Conservation (phyloP, 1,140 invertebrate genomes). For the Drusus annulatus region DNA sequence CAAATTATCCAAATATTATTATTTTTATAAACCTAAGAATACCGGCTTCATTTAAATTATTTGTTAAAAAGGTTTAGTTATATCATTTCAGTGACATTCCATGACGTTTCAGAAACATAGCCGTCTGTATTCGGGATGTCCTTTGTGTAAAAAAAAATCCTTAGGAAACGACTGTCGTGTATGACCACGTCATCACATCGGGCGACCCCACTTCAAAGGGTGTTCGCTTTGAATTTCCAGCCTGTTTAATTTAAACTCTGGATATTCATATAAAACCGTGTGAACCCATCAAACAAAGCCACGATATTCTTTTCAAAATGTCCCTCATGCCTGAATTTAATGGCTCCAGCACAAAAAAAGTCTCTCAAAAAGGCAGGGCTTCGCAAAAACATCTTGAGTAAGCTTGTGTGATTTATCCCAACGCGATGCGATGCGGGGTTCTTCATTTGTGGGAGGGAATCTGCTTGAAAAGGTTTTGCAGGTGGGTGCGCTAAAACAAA, state of each 20-base stretch:
- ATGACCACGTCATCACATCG: conserved; percentile 5
- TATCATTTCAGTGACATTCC: no score
- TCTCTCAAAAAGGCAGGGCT: neutral
- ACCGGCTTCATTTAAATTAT: no score
- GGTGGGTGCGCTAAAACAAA: conserved; percentile 2
- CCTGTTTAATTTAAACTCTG: conserved; percentile 18
- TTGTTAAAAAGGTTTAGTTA: no score
- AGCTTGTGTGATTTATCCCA: neutral
- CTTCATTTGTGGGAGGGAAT: neutral
- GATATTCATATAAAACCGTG: conserved; percentile 25
- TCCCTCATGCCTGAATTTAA: neutral
- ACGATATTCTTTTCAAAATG: neutral
- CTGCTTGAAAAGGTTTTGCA: neutral
- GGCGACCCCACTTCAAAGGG: conserved; percentile 20
- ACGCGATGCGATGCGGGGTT: neutral
- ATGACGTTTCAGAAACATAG: no score
- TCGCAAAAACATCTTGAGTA: neutral
- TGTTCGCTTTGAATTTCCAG: conserved; percentile 29
- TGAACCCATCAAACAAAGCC: conserved; percentile 14
- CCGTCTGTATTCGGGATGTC: neutral
- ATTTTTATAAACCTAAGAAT: no score
- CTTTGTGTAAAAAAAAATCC: neutral
- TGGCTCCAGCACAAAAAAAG: no score
- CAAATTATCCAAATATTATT: no score
- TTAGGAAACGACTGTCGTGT: neutral